Evolutionary conservation across 2,113 vertebrate species (phyloP).

Genomic region (Nothocercus julius): DNA sequence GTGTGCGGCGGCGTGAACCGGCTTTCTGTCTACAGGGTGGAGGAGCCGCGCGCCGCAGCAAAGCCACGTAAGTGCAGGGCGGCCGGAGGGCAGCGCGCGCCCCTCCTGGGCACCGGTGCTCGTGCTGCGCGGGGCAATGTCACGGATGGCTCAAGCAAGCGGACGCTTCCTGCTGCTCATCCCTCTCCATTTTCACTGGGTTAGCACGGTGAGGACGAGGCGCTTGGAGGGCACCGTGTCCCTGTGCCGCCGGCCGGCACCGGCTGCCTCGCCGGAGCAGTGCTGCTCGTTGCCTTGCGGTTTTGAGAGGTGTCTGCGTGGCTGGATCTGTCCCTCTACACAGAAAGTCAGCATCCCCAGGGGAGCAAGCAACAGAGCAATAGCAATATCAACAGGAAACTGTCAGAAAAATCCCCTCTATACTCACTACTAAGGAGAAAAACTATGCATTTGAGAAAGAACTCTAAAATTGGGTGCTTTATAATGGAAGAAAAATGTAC

Average conservation of each 20-base stretch:
- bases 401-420: neutral
- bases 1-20: conserved; percentile 88
- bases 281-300: accelerated
- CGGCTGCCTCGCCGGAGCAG: neutral
- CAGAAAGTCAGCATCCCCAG: accelerated
- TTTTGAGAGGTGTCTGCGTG: accelerated
- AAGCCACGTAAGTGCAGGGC: conserved; percentile 80
- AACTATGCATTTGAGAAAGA: neutral
- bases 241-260: neutral
- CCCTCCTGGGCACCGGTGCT: no score
- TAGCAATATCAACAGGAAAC: neutral
- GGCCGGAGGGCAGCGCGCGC: accelerated
- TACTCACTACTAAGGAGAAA: neutral
- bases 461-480: neutral
- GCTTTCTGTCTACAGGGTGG: conserved; percentile 89
- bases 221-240: neutral
- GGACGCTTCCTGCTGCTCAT: accelerated
- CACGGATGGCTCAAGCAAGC: accelerated
- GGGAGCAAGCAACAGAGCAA: neutral
- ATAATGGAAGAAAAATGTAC: neutral
- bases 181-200: accelerated
- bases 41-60: conserved; percentile 74
- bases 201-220: neutral
- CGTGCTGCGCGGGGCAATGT: accelerated
- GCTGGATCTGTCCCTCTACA: neutral